Evolutionary conservation across 2,888 invertebrate genomes (phyloP).

Genomic region (Matsumyia berberina): DNA sequence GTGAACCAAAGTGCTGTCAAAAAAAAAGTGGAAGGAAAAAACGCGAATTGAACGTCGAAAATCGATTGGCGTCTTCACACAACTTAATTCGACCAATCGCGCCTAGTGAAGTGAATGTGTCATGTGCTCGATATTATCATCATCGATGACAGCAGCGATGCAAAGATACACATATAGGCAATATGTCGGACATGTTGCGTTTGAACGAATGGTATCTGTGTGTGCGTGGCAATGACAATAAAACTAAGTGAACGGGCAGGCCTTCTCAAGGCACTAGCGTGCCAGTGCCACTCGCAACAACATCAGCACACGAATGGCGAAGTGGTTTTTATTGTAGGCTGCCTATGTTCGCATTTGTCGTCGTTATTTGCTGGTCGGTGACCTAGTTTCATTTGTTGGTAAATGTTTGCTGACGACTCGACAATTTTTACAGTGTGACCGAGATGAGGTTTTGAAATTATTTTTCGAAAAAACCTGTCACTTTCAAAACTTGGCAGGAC

Average conservation of each 20-base stretch:
- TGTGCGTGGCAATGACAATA: constrained; percentile 3
- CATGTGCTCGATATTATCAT: constrained; percentile 64
- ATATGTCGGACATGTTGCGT: neutral
- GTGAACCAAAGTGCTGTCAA: constrained; percentile 41
- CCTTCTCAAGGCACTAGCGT: neutral
- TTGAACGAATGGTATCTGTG: constrained; percentile 9
- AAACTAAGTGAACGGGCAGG: neutral
- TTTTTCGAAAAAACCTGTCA: neutral
- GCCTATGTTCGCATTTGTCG: neutral
- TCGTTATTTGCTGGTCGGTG: constrained; percentile 6
- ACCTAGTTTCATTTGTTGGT: constrained; percentile 24
- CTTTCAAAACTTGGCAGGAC: no score
- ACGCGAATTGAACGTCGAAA: constrained; percentile 26
- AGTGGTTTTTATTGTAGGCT: neutral
- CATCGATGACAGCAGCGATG: constrained; percentile 57
- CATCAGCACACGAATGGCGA: neutral
- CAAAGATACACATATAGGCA: neutral
- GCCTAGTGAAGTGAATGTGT: constrained; percentile 38
- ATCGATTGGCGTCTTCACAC: constrained; percentile 68
- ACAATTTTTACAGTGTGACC: constrained; percentile 3
- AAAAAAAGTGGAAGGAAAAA: no score
- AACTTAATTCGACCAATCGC: constrained; percentile 61
- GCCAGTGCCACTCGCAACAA: neutral
- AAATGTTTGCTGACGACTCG: neutral
- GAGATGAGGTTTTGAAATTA: neutral